Evolutionary conservation across 1,140 invertebrate species (phyloP).

Genomic region (Parasteatoda tepidariorum): DNA sequence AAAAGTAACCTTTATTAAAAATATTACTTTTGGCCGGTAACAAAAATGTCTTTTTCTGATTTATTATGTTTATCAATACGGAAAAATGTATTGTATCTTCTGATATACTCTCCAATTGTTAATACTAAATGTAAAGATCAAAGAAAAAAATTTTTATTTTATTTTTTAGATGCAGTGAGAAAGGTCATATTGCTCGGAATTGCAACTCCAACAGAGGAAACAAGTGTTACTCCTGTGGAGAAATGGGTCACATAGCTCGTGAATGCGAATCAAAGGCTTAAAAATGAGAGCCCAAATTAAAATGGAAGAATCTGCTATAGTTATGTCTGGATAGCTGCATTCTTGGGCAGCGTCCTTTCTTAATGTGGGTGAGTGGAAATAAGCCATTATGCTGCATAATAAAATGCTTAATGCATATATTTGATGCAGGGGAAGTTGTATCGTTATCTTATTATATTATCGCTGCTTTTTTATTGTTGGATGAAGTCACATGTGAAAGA

Average conservation of each 20-base stretch:
- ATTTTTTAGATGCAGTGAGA: constrained; percentile 95
- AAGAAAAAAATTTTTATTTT: too few species aligned
- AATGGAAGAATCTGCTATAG: constrained; percentile 11
- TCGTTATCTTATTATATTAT: constrained; percentile 45
- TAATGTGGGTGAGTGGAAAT: constrained; percentile 32
- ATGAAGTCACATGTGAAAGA: constrained; percentile 4
- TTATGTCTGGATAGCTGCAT: constrained; percentile 39
- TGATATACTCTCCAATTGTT: too few species aligned
- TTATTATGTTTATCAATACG: too few species aligned
- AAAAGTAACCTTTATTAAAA: too few species aligned
- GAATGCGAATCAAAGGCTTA: constrained; percentile 63
- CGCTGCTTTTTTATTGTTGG: constrained; percentile 49
- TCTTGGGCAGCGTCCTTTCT: constrained; percentile 48
- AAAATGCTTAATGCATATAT: constrained; percentile 49
- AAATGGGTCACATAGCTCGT: constrained; percentile 63
- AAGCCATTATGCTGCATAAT: constrained; percentile 55
- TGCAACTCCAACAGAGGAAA: constrained; percentile 72
- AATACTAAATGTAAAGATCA: too few species aligned
- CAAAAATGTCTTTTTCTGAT: too few species aligned
- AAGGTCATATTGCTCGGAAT: constrained; percentile 91
- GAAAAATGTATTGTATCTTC: too few species aligned
- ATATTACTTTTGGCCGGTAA: too few species aligned
- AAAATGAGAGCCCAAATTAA: not conserved
- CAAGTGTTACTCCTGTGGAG: constrained; percentile 61
- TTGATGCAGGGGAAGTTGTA: constrained; percentile 44